These are phyloP conservation scores for Bubo scandiacus DNA, from an alignment of 2,113 vertebrate genomes.

Conservation along the genomic window DNA sequence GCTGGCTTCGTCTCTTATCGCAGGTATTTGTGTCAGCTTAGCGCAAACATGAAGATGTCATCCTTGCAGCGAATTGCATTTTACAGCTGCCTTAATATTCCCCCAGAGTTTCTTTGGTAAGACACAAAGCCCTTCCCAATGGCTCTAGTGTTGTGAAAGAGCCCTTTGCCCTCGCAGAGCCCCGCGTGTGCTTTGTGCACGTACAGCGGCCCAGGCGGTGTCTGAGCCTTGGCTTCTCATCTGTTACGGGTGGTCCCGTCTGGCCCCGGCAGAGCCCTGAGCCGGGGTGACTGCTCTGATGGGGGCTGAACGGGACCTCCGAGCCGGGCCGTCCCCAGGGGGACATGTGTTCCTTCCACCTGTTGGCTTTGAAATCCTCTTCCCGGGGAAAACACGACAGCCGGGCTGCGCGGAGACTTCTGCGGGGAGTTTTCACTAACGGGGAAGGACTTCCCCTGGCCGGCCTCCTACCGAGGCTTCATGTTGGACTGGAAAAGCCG, in stretches of 20 bases:
- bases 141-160: background rate
- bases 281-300: background rate
- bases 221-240: background rate
- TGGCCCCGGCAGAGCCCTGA: background rate
- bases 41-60: background rate
- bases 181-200: background rate
- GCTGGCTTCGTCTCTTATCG: conserved; percentile 7
- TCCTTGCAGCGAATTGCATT: background rate
- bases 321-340: background rate
- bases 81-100: background rate
- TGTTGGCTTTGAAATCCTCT: background rate
- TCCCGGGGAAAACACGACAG: background rate
- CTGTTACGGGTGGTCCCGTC: background rate
- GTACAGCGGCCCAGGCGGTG: rapidly evolving
- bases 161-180: background rate
- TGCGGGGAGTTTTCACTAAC: background rate
- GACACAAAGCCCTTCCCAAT: background rate
- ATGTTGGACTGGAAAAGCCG: background rate
- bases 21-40: background rate
- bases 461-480: background rate
- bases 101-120: background rate
- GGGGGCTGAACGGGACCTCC: background rate
- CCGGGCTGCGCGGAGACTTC: background rate
- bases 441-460: background rate
- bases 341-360: background rate